These are phyloP conservation scores for Scomber colias DNA, from an alignment of 2,113 vertebrate genomes.

Conservation along the genomic window DNA sequence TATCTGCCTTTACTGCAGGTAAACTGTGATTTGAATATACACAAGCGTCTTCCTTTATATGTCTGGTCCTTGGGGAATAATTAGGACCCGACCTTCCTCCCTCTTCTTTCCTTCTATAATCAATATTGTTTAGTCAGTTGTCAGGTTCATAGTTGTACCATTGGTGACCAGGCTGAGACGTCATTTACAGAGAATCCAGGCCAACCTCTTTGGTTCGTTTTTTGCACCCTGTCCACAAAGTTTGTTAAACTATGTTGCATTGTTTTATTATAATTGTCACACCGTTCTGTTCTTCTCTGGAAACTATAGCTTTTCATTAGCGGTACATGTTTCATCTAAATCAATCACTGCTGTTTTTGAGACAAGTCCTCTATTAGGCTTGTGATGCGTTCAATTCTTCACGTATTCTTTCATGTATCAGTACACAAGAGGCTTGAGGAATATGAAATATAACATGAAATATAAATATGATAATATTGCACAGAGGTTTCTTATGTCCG, in stretches of 20 bases:
- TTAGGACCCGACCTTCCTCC: constrained; percentile 15
- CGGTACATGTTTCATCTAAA: not conserved
- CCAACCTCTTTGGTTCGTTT: not conserved
- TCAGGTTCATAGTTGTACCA: constrained; percentile 17
- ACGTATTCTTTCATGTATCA: no score
- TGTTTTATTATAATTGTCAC: not conserved
- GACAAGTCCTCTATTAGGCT: no score
- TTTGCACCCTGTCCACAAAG: constrained; percentile 7
- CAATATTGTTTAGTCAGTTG: constrained; percentile 18
- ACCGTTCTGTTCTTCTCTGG: not conserved
- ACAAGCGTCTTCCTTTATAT: not conserved
- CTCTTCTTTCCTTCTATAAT: not conserved
- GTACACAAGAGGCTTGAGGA: no score
- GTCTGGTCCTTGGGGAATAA: constrained; percentile 6
- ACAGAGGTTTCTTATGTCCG: no score
- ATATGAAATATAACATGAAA: no score
- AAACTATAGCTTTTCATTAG: not conserved
- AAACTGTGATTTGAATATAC: not conserved
- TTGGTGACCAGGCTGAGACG: not conserved
- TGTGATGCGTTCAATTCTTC: no score
- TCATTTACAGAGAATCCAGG: constrained; percentile 16
- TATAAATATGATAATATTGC: no score
- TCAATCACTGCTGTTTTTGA: no score
- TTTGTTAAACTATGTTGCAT: not conserved
- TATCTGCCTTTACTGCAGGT: not conserved